These are phyloP conservation scores for Tachyglossus aculeatus DNA, from an alignment of 2,797 vertebrate genomes.

Conservation along the genomic window DNA sequence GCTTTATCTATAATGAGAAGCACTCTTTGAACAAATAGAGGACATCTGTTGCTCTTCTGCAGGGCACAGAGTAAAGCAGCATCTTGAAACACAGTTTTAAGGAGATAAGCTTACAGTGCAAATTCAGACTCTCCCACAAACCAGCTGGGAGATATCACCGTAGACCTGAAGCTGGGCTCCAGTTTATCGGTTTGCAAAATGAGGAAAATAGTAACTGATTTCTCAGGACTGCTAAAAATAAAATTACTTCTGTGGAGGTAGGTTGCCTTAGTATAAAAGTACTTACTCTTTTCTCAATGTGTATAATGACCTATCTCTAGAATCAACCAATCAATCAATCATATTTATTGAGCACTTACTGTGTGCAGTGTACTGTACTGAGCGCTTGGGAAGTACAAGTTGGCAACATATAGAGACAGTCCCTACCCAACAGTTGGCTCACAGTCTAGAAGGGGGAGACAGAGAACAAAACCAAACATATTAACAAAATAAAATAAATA, in stretches of 20 bases:
- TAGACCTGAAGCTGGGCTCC: not conserved
- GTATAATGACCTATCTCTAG: no score
- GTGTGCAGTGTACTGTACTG: no score
- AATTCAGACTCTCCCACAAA: not conserved
- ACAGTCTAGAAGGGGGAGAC: no score
- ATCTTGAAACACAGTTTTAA: not conserved
- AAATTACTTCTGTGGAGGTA: not conserved
- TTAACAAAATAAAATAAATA: no score
- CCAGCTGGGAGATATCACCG: not conserved
- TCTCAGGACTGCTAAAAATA: not conserved
- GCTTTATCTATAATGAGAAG: not conserved
- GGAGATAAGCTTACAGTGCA: not conserved
- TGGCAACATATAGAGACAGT: no score
- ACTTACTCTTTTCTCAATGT: no score
- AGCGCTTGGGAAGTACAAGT: no score
- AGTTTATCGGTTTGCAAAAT: not conserved
- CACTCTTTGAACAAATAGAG: not conserved
- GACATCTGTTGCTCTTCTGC: not conserved
- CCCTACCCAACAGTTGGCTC: no score
- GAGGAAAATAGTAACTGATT: not conserved
- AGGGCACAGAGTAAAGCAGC: not conserved
- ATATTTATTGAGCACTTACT: no score
- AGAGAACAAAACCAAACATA: no score
- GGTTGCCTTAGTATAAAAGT: no score
- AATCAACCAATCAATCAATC: no score